Conservation (phyloP, 2,113 vertebrate species). For the Percopsis transmontana region DNA sequence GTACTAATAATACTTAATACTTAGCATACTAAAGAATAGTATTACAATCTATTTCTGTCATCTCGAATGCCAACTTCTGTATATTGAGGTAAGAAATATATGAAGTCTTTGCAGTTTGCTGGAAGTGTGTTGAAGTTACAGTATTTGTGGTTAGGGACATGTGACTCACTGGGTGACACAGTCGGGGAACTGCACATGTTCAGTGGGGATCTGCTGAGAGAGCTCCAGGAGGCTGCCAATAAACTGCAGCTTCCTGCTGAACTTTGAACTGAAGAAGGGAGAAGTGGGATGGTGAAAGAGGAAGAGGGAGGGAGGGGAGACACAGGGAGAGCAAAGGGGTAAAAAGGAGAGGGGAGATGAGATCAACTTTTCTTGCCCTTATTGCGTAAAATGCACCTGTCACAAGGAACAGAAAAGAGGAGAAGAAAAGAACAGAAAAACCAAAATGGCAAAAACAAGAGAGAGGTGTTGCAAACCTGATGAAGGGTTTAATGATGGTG, state of each 20-base stretch:
- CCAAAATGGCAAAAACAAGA: background rate
- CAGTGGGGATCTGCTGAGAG: conserved; percentile 68
- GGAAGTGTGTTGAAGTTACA: background rate
- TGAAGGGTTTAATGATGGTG: conserved; percentile 83
- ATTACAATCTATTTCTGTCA: too few species aligned
- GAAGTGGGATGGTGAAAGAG: background rate
- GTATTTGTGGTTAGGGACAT: background rate
- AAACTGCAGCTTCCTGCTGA: conserved; percentile 82
- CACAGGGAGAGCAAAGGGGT: too few species aligned
- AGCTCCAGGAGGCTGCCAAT: conserved; percentile 75
- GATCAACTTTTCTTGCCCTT: background rate
- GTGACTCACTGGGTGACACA: conserved; percentile 78
- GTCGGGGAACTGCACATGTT: conserved; percentile 79
- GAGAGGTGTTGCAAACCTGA: conserved; percentile 74
- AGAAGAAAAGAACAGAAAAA: background rate
- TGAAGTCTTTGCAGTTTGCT: too few species aligned
- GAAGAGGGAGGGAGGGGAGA: background rate
- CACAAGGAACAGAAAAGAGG: background rate
- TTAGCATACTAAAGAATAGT: too few species aligned
- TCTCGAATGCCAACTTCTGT: too few species aligned
- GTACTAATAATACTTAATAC: too few species aligned
- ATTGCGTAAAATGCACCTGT: background rate
- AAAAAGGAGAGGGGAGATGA: background rate
- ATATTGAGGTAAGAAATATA: too few species aligned
- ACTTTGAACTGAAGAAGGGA: conserved; percentile 78